A percentile compares a stretch with the other conserved stretches of the same genome.
phyloP scores from a whole-genome alignment of 2,113 vertebrate genomes.

The Nyctereutes procyonoides region DNA sequence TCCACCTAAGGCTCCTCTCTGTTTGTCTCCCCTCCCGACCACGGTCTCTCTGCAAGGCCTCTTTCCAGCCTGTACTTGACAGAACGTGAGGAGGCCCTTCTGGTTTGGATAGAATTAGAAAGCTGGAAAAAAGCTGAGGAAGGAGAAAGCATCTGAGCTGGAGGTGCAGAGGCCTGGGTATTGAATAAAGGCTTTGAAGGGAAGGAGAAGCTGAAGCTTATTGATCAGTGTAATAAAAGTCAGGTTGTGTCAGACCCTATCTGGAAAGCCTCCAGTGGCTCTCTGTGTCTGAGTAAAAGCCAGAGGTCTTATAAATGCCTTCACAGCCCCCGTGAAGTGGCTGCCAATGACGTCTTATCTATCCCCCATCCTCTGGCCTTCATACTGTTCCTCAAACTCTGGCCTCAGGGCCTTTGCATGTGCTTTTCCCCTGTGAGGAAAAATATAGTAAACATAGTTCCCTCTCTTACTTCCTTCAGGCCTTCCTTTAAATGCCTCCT shows the following conservation, averaged over 20 bases:
- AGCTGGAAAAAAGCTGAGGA: neutral
- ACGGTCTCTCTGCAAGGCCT: neutral
- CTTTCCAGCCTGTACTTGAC: neutral
- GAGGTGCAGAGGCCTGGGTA: neutral
- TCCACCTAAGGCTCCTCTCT: neutral
- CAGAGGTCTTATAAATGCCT: neutral
- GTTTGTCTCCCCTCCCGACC: neutral
- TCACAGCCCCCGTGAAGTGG: neutral
- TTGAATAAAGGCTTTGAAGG: neutral
- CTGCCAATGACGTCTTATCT: neutral
- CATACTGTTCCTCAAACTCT: neutral
- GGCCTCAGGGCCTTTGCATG: conserved; percentile 21
- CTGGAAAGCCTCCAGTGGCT: neutral
- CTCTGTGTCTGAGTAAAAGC: conserved; percentile 4
- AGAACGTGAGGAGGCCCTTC: neutral
- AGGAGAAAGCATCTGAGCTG: neutral
- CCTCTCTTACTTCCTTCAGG: neutral
- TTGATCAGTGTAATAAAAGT: neutral
- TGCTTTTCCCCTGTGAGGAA: neutral
- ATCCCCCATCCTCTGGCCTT: neutral
- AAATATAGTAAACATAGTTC: neutral
- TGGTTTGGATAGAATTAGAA: neutral
- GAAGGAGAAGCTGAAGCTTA: neutral
- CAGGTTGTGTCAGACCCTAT: neutral
- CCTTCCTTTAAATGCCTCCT: neutral